Percentiles rank a stretch among this genome's conserved stretches.
Conservation (phyloP, 2,113 vertebrate species). For the Psilopogon haemacephalus region DNA sequence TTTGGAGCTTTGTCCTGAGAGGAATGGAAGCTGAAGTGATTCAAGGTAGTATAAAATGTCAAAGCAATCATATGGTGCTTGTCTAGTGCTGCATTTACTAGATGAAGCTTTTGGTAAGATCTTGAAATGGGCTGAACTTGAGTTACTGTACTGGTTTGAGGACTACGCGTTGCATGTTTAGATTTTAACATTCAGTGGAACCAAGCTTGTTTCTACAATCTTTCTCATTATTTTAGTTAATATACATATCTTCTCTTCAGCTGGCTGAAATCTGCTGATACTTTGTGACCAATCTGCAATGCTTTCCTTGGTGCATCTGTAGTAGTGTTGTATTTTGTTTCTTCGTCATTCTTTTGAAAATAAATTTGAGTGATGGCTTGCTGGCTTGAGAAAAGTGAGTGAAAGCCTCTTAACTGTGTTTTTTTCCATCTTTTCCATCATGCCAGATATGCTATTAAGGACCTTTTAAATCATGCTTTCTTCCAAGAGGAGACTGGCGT, state of each 20-base stretch:
- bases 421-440: not conserved
- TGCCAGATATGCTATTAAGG: conserved; percentile 94
- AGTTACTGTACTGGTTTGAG: not conserved
- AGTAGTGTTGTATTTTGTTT: not conserved
- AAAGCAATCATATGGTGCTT: not conserved
- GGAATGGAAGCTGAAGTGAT: not conserved
- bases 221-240: not conserved
- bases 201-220: not conserved
- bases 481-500: conserved; percentile 99
- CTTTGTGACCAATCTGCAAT: not conserved
- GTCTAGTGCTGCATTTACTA: not conserved
- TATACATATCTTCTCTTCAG: not conserved
- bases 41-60: not conserved
- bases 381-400: accelerated
- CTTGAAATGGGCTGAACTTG: not conserved
- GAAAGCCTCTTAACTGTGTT: not conserved
- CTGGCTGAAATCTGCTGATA: not conserved
- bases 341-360: not conserved
- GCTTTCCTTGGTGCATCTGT: not conserved
- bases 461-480: conserved; percentile 98
- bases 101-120: not conserved
- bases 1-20: not conserved
- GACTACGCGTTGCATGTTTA: not conserved
- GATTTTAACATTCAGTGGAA: not conserved
- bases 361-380: not conserved